Evolutionary conservation across 2,888 invertebrate species (phyloP).

Genomic region (Peribatodes rhomboidaria): DNA sequence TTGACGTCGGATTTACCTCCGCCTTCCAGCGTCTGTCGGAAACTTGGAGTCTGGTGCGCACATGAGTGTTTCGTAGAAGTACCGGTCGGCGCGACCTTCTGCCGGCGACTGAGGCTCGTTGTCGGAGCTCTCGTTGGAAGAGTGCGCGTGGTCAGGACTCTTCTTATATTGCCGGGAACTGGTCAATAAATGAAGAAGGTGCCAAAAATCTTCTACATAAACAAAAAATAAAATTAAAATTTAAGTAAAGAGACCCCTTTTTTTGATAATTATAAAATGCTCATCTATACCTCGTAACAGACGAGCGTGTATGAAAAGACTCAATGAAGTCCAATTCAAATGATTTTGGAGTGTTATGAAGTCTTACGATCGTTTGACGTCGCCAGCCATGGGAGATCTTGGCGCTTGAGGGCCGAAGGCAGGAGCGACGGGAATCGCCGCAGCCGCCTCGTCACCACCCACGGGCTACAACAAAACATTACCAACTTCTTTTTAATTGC

Average conservation of each 20-base stretch:
- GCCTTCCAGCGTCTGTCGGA: slow-evolving; percentile 54
- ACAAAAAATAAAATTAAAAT: too few species aligned
- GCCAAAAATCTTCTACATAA: too few species aligned
- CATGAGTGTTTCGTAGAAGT: slow-evolving; percentile 77
- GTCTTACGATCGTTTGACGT: slow-evolving; percentile 67
- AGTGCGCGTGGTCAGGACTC: slow-evolving; percentile 58
- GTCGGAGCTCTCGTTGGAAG: slow-evolving; percentile 75
- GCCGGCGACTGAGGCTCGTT: slow-evolving; percentile 64
- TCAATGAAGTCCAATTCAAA: too few species aligned
- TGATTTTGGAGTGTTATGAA: too few species aligned
- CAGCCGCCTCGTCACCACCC: slow-evolving; percentile 61
- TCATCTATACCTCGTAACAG: too few species aligned
- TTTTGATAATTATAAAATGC: too few species aligned
- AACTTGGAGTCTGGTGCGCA: slow-evolving; percentile 68
- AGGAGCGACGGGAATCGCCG: slow-evolving; percentile 44
- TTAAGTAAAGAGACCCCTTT: too few species aligned
- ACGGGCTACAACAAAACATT: slow-evolving; percentile 47
- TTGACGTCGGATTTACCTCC: slow-evolving; percentile 11
- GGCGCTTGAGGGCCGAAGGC: slow-evolving; percentile 60
- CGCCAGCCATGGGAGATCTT: slow-evolving; percentile 58
- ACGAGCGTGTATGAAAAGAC: too few species aligned
- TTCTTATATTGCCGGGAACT: slow-evolving; percentile 66
- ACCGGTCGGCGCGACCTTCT: slow-evolving; percentile 70
- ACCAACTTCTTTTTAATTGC: too few species aligned
- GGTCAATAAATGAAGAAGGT: too few species aligned